Percentiles rank a stretch among this genome's conserved stretches.
These are phyloP conservation scores for Chiloscyllium plagiosum DNA, from an alignment of 2,113 vertebrate species.

Conservation along the genomic window DNA sequence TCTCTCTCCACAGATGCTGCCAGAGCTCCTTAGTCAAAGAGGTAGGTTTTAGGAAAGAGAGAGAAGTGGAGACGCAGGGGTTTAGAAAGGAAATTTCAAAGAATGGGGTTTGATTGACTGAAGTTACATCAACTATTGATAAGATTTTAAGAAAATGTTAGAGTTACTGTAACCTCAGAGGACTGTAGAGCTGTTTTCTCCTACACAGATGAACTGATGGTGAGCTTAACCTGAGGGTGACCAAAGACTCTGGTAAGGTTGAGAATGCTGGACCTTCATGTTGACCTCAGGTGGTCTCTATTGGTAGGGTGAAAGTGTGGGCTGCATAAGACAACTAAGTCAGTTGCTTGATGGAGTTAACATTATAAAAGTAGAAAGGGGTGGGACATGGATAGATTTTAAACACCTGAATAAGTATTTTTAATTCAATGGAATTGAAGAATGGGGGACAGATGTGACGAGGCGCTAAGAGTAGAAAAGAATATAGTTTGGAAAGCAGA, in stretches of 20 bases:
- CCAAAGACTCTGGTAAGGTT: no score
- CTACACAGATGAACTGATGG: no score
- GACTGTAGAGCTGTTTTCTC: no score
- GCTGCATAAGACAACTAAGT: background rate
- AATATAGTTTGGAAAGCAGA: background rate
- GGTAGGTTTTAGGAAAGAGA: background rate
- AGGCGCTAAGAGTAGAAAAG: background rate
- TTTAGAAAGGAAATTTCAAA: background rate
- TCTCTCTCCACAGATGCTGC: no score
- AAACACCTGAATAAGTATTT: background rate
- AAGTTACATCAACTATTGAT: background rate
- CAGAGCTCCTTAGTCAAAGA: background rate
- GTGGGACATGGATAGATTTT: background rate
- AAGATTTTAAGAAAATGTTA: no score
- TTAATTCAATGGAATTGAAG: background rate
- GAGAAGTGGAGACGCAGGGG: background rate
- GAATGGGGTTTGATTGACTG: background rate
- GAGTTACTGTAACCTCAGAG: no score
- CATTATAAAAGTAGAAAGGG: background rate
- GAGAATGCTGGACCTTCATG: no score
- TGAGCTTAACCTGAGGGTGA: no score
- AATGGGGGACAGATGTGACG: background rate
- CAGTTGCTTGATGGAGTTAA: background rate
- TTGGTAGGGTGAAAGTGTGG: background rate
- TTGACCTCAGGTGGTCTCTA: no score